Evolutionary conservation across 2,888 invertebrate species (phyloP), one percentile per base, ranked within the genome.

Genomic region (Auanema freiburgensis): DNA sequence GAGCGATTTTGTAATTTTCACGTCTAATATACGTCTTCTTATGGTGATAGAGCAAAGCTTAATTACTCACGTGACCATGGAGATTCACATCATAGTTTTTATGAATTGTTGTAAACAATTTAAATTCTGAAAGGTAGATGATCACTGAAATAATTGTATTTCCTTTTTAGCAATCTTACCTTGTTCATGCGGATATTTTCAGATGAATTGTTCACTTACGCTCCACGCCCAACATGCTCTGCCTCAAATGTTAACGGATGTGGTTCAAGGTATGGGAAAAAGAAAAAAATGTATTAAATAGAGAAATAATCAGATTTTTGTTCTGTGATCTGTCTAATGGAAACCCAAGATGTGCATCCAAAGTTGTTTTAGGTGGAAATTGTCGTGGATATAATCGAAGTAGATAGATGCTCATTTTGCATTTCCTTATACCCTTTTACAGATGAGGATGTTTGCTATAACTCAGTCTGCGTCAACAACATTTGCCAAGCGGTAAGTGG

Each of bases 281-380:
- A 11, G 12, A 21, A 14, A 53, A 16, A 25, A 18, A 53, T 11
- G 14, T 10, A 23, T 6, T 18, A 52, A 21, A 18, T 52, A 8
- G n/a, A 23, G n/a, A 33, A 33, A 33, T 33, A 33, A 25, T 53
- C 23, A 14, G 53, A 6, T 53, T 12, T 23, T 33, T 53, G 24
- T 53, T 53, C 53, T 53, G 53, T 23, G 53, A 53, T 53, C 40
- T 53, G 18, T 53, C 53, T 2, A 11, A 53, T 23, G 53, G 53
- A 14, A 53, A 24, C n/a, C 25, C 53, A 16, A 18, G 53, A 12
- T 53, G 53, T 53, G 24, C 53, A 16, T 33, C 53, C 16, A 53
- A 53, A 33, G 23, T 53, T 11, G 40, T 53, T 18, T 24, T 33
- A 2, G 40, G 40, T 16, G 24, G 53, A 14, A 53, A 12, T 40